These are phyloP conservation scores for Mola mola DNA, from an alignment of 2,113 vertebrate genomes.

Conservation along the genomic window DNA sequence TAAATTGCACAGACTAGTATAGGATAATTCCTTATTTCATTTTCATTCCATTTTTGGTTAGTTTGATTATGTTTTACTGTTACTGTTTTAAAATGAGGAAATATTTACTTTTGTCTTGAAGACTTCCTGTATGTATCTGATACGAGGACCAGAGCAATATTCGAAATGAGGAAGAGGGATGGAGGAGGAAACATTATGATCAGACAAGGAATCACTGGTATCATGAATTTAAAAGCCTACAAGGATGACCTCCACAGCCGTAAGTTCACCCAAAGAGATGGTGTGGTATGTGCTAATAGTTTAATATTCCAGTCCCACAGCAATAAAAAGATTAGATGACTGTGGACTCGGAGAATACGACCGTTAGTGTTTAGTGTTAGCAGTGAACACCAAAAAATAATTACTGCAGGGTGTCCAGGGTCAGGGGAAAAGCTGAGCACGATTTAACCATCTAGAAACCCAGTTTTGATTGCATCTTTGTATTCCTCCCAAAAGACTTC, in stretches of 20 bases:
- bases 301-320: no score
- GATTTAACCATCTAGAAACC: not conserved
- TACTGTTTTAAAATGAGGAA: not conserved
- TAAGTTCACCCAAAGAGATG: constrained; percentile 55
- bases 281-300: no score
- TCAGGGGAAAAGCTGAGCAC: no score
- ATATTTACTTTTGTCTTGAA: constrained; percentile 31
- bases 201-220: constrained; percentile 68
- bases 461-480: constrained; percentile 3
- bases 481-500: constrained; percentile 24
- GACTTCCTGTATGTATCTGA: constrained; percentile 77
- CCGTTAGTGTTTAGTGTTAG: no score
- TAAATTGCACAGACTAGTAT: no score
- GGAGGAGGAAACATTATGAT: constrained; percentile 70
- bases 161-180: constrained; percentile 74
- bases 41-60: no score
- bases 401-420: no score
- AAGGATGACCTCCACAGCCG: constrained; percentile 66
- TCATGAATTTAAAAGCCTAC: constrained; percentile 77
- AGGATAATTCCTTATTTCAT: no score
- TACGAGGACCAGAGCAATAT: constrained; percentile 67
- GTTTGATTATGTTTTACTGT: no score
- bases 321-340: no score
- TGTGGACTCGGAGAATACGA: no score
- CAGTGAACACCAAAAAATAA: no score